Percentiles rank a stretch among this genome's conserved stretches.
Conservation (phyloP, 2,888 invertebrate genomes). For the Dryobota labecula region DNA sequence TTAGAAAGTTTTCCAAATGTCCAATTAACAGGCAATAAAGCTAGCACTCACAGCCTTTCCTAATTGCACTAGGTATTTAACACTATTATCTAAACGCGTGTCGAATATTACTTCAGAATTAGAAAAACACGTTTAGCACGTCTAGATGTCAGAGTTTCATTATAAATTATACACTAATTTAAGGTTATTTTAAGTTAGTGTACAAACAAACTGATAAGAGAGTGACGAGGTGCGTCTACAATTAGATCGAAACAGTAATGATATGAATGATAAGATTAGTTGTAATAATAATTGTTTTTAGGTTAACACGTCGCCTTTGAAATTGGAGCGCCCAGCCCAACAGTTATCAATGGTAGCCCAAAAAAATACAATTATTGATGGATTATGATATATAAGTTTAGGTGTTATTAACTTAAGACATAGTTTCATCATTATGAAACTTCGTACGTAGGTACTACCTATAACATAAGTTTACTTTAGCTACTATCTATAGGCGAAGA, state of each 20-base stretch:
- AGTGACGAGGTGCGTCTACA: slow-evolving; percentile 78
- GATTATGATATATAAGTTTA: slow-evolving; percentile 18
- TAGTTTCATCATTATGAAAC: no score
- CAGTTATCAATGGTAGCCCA: slow-evolving; percentile 48
- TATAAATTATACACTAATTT: slow-evolving; percentile 71
- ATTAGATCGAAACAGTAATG: slow-evolving; percentile 78
- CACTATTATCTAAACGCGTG: slow-evolving; percentile 5
- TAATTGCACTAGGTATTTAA: slow-evolving; percentile 32
- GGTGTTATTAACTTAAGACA: not conserved
- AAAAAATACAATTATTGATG: slow-evolving; percentile 49
- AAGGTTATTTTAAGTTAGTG: slow-evolving; percentile 58
- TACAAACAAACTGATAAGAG: slow-evolving; percentile 74
- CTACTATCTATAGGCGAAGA: no score
- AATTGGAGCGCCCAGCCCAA: slow-evolving; percentile 50
- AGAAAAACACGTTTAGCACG: slow-evolving; percentile 49
- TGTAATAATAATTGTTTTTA: slow-evolving; percentile 57
- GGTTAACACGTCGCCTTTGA: slow-evolving; percentile 53
- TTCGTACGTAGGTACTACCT: no score
- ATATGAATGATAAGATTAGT: slow-evolving; percentile 77
- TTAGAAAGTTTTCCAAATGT: slow-evolving; percentile 22
- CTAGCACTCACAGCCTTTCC: slow-evolving; percentile 8
- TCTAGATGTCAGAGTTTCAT: slow-evolving; percentile 59
- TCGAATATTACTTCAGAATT: slow-evolving; percentile 6
- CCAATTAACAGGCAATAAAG: slow-evolving; percentile 29
- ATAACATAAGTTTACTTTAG: no score